phyloP scores from a whole-genome alignment of 2,113 vertebrate genomes.

The Trachemys scripta region DNA sequence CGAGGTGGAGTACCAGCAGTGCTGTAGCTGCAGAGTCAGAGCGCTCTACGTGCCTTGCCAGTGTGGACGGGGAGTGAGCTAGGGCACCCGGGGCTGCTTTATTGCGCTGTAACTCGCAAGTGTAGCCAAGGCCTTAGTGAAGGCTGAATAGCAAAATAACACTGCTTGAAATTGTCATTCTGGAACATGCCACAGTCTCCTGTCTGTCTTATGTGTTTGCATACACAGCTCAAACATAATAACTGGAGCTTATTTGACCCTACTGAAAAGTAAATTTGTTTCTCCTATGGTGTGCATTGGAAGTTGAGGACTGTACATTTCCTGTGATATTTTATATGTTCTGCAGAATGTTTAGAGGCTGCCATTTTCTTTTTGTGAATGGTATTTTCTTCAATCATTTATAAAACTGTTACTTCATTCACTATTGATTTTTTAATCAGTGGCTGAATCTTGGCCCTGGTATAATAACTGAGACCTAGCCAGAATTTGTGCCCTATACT shows the following conservation, averaged over 20 bases:
- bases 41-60: no score
- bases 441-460: neutral
- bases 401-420: neutral
- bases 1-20: no score
- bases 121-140: neutral
- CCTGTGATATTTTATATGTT: neutral
- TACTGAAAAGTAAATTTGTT: neutral
- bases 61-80: no score
- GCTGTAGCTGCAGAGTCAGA: no score
- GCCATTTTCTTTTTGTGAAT: neutral
- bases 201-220: rapidly evolving
- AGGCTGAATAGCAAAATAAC: neutral
- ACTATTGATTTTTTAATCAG: neutral
- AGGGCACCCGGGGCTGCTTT: no score
- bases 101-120: no score
- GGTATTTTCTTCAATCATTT: neutral
- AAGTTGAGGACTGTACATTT: neutral
- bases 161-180: neutral
- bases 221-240: neutral
- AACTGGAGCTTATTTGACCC: neutral
- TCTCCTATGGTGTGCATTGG: neutral
- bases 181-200: neutral
- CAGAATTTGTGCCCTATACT: neutral
- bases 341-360: neutral
- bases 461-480: neutral